Percentiles rank a stretch among this genome's conserved stretches.
phyloP scores from a whole-genome alignment of 2,888 invertebrate genomes.

The Polia nebulosa region DNA sequence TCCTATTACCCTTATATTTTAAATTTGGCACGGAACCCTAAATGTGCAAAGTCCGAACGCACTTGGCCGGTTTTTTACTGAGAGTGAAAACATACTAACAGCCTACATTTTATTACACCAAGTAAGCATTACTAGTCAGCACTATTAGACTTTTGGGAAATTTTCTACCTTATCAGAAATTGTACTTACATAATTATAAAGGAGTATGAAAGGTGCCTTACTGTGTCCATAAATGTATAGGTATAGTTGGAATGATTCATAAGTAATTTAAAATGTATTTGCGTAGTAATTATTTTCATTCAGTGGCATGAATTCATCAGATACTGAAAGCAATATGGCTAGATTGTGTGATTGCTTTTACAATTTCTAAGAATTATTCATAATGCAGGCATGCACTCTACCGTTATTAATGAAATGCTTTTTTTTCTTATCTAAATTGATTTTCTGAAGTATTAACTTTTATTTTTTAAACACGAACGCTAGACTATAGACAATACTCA shows the following conservation, averaged over 20 bases:
- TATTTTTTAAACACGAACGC: no score
- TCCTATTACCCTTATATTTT: no score
- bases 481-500: no score
- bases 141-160: no score
- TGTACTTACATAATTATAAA: not conserved
- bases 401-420: constrained; percentile 14
- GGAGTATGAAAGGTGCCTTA: not conserved
- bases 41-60: no score
- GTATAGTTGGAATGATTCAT: constrained; percentile 8
- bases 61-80: no score
- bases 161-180: not conserved
- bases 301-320: constrained; percentile 45
- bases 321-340: constrained; percentile 57
- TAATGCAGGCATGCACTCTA: constrained; percentile 26
- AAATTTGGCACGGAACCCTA: no score
- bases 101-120: no score
- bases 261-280: constrained; percentile 39
- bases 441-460: constrained; percentile 1
- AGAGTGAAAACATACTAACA: no score
- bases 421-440: constrained; percentile 30
- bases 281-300: constrained; percentile 45
- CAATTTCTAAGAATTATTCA: constrained; percentile 49
- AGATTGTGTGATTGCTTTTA: constrained; percentile 38
- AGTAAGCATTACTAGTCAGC: no score
- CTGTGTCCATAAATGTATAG: not conserved